Evolutionary conservation across 2,888 invertebrate genomes (phyloP).

Genomic region (Choreutis nemorana): DNA sequence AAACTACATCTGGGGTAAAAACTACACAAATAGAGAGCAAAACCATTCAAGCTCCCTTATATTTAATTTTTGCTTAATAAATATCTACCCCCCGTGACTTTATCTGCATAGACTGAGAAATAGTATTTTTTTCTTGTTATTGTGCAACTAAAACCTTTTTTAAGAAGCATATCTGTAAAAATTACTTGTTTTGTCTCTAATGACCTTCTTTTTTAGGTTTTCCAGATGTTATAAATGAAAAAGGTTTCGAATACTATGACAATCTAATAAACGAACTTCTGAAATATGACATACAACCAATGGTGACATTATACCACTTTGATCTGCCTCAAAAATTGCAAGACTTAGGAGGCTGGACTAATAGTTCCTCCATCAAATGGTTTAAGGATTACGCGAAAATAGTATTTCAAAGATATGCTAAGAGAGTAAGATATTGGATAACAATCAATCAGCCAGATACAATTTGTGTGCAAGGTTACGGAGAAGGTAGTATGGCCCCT

Average conservation of each 20-base stretch:
- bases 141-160: no score
- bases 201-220: slow-evolving; percentile 23
- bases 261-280: slow-evolving; percentile 57
- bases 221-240: slow-evolving; percentile 35
- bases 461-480: slow-evolving; percentile 53
- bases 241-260: slow-evolving; percentile 60
- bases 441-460: slow-evolving; percentile 68
- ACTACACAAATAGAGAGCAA: no score
- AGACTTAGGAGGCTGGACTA: slow-evolving; percentile 41
- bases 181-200: no score
- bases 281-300: slow-evolving; percentile 34
- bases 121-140: no score
- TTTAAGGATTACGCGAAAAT: slow-evolving; percentile 55
- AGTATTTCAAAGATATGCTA: slow-evolving; percentile 45
- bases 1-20: no score
- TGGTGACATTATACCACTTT: slow-evolving; percentile 39
- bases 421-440: slow-evolving; percentile 64
- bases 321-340: slow-evolving; percentile 39
- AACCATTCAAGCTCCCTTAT: no score
- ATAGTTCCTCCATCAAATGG: slow-evolving; percentile 18
- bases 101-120: no score
- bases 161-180: no score
- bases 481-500: slow-evolving; percentile 28
- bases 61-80: no score
- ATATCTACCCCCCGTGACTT: no score